Base-by-base conservation (phyloP, 2,888 invertebrate genomes). In the Hydriomena furcata region DNA sequence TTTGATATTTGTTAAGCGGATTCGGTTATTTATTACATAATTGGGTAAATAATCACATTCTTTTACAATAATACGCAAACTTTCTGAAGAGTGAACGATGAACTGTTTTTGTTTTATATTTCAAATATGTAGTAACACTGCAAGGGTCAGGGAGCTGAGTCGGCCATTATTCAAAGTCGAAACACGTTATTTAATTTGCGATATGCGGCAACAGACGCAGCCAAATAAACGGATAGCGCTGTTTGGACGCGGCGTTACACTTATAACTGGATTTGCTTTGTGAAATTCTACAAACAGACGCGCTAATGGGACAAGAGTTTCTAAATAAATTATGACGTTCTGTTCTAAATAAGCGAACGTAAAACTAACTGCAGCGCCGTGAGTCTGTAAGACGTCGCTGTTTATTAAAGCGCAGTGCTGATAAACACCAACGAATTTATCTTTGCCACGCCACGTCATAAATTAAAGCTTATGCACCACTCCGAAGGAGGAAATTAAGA, bases 211-310 rank as follows among this genome's bases (percentile, higher is more conserved):
- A 79, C 77, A 68, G 76, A 79, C 73, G 76, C 71, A 74, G 76
- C 67, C 69, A 76, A 82, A 84, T 83, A 86, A 85, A 83, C 76
- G 79, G 76, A 78, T 81, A 80, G 77, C 79, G 63, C 63, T 71
- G 73, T 79, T 74, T 73, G 78, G 76, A 69, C 68, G 69, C 75
- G 63, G 71, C 70, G 78, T 81, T 79, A 76, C 82, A 77, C 76
- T 78, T 80, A 73, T 86, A 88, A 88, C 79, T 85, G 71, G 79
- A 84, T 88, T 88, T 84, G 79, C 75, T 83, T 81, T 83, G 82
- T 81, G 76, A 74, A 79, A 77, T 79, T 75, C 73, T 71, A 67
- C 79, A 80, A 80, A 83, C 81, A 79, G 64, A 71, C 69, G 67
- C 70, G 64, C 67, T 79, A 81, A 82, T 78, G 75, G 76, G 76